Evolutionary conservation across 1,140 invertebrate species (phyloP), one percentile per base, ranked within the genome.

Genomic region (Camponotus pennsylvanicus): DNA sequence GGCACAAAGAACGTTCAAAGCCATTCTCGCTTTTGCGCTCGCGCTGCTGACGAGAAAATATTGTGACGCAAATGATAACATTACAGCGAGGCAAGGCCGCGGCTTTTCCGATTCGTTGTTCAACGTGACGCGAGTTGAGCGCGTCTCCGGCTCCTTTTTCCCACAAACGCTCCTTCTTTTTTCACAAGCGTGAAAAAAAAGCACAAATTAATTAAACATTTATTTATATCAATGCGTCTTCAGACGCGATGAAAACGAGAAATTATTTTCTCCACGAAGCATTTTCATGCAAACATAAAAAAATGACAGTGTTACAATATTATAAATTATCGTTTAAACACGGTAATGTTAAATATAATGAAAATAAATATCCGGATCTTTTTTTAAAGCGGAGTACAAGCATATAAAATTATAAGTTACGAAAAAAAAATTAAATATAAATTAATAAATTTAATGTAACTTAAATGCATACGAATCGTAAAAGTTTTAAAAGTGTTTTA

Each of bases 21-120:
- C 88, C 66, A 42, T 88, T 88, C 84, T 76, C 79, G 49, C 76
- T 66, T 69, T 76, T 85, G 80, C 78, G 86, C 40, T 87, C 18
- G 42, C 40, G 7, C 55, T 45, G 49, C 55, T 49, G 49, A 69
- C 57, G 80, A 90, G 88, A 90, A 90, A 90, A 90, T 88, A 88
- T 88, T 87, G 63, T 90, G 88, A 90, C 88, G 88, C 89, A 85
- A 87, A 85, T 69, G 86, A 90, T 90, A 90, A 90, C 88, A 78
- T 63, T 71, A 64, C 37, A 73, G 37, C 75, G 37, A 52, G n/a
- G 86, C 89, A 89, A 90, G 88, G 88, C 82, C 78, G 78, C 59
- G 55, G 71, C 73, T 90, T 90, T 90, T 89, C 89, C 89, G 73
- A 89, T 79, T 89, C 88, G 89, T 73, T 78, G 86, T 85, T 55